These are phyloP conservation scores for Ditylenchus weischeri DNA, from an alignment of 2,888 invertebrate genomes.

Conservation along the genomic window DNA sequence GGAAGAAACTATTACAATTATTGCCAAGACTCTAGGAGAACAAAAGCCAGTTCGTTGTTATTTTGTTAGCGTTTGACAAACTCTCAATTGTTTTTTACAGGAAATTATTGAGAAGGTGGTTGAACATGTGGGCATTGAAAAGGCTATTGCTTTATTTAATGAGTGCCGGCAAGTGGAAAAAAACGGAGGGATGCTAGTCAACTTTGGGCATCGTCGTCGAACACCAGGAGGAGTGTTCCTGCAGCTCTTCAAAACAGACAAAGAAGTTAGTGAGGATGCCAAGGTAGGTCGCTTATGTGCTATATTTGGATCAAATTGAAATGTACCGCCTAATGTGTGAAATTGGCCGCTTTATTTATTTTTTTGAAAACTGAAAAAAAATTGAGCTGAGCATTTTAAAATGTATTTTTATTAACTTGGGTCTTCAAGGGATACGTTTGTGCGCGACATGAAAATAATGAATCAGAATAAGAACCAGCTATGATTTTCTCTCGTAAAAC, in stretches of 20 bases:
- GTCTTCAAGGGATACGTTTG: no score
- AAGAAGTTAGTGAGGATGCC: constrained; percentile 14
- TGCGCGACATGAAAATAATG: no score
- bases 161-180: constrained; percentile 46
- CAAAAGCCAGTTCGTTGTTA: constrained; percentile 22
- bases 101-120: background rate
- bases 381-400: no score
- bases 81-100: no score
- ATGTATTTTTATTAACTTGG: no score
- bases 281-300: constrained; percentile 19
- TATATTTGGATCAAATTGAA: no score
- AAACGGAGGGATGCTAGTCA: constrained; percentile 49
- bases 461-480: no score
- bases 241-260: constrained; percentile 25
- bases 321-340: no score
- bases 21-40: constrained; percentile 33
- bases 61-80: no score
- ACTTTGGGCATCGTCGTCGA: constrained; percentile 37
- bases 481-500: no score
- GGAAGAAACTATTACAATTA: constrained; percentile 27
- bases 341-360: no score
- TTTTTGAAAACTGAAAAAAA: no score
- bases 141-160: constrained; percentile 42
- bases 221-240: constrained; percentile 58
- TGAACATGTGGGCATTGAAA: constrained; percentile 33